These are phyloP conservation scores for Rotaria sp. DNA, from an alignment of 2,888 invertebrate species.

Conservation along the genomic window DNA sequence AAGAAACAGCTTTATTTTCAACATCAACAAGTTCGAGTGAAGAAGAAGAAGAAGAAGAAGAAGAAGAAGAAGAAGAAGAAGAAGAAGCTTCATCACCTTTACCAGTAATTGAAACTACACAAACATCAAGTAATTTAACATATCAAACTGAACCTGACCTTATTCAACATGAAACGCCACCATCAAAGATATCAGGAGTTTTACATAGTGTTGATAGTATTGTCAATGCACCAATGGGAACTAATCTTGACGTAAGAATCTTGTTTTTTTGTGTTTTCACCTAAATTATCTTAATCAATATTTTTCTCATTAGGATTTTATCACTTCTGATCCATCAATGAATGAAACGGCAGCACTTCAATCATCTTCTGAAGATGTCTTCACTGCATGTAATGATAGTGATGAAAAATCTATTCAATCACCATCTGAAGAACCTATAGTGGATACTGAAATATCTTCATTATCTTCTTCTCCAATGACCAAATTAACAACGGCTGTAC, in stretches of 20 bases:
- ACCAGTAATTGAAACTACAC: background rate
- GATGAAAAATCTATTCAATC: background rate
- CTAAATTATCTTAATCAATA: too few relatives aligned
- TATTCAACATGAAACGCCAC: background rate
- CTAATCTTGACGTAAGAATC: background rate
- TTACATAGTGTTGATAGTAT: slow-evolving; percentile 15
- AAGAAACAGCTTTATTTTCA: background rate
- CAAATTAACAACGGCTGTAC: background rate
- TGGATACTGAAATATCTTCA: background rate
- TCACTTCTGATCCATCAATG: background rate
- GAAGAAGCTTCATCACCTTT: background rate
- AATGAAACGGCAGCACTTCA: background rate
- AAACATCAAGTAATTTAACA: background rate
- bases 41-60: background rate
- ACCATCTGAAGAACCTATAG: background rate
- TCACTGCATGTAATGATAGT: background rate
- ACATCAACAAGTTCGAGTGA: background rate
- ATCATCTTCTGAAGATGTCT: background rate
- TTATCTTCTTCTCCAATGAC: background rate
- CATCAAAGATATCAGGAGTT: background rate
- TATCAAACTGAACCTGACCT: background rate
- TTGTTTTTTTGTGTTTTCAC: too few relatives aligned
- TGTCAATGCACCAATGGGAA: background rate
- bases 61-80: background rate
- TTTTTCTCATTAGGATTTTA: background rate